phyloP scores from a whole-genome alignment of 2,113 vertebrate species.

The Opisthocomus hoazin region DNA sequence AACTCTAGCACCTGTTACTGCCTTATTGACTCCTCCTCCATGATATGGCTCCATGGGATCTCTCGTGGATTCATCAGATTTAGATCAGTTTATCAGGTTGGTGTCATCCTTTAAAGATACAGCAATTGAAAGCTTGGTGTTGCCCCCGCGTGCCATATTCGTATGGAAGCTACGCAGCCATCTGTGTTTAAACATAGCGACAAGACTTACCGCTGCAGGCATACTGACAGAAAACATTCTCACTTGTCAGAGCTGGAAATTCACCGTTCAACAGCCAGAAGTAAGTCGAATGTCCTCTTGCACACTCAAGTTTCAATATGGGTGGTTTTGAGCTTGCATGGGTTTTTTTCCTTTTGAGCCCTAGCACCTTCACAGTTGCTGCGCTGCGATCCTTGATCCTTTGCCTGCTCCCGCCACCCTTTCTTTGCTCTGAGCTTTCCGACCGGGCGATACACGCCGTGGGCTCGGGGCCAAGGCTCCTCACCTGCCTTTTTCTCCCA shows the following conservation, averaged over 20 bases:
- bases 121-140: not conserved
- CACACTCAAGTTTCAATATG: not conserved
- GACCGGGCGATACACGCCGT: accelerated
- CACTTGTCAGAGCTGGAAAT: not conserved
- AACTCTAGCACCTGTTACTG: not conserved
- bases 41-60: not conserved
- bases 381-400: not conserved
- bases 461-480: not conserved
- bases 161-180: not conserved
- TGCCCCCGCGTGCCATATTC: not conserved
- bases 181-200: not conserved
- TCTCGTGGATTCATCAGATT: not conserved
- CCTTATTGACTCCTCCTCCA: not conserved
- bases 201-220: accelerated
- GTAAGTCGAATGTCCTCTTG: not conserved
- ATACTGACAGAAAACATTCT: not conserved
- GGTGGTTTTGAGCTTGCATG: not conserved
- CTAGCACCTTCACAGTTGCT: not conserved
- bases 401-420: not conserved
- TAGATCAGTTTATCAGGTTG: not conserved
- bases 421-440: not conserved
- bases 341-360: not conserved
- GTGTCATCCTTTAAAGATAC: not conserved
- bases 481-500: not conserved
- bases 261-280: not conserved